phyloP scores from a whole-genome alignment of 2,888 invertebrate species.

The Rhopalosiphum nymphaeae region DNA sequence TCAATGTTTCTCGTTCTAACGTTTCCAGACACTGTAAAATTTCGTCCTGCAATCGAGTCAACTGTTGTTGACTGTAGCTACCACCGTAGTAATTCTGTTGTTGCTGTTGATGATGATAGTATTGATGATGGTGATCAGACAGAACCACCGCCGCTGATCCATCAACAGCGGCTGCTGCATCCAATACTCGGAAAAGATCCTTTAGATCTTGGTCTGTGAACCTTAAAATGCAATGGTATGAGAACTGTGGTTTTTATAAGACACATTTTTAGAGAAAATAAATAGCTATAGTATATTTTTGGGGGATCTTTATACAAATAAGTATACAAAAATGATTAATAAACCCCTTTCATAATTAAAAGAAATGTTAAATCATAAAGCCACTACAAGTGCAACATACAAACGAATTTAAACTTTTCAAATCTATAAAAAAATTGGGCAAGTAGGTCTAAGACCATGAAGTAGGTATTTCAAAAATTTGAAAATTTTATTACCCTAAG shows the following conservation, averaged over 20 bases:
- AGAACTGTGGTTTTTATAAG: neutral
- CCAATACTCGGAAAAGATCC: conserved; percentile 82
- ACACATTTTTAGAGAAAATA: neutral
- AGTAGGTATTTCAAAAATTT: no score
- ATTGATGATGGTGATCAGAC: conserved; percentile 33
- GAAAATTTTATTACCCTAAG: no score
- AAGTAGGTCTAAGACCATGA: no score
- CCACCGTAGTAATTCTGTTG: conserved; percentile 43
- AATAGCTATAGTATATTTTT: neutral
- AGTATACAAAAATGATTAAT: neutral
- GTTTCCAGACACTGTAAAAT: conserved; percentile 88
- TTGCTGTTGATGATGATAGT: conserved; percentile 22
- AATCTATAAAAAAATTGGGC: neutral
- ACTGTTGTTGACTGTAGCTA: conserved; percentile 74
- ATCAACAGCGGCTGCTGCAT: conserved; percentile 83
- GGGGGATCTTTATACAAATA: no score
- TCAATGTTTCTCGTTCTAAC: conserved; percentile 80
- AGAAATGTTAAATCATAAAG: neutral
- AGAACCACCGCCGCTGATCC: conserved; percentile 78
- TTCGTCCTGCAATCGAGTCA: conserved; percentile 87
- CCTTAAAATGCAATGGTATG: conserved; percentile 69
- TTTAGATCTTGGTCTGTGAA: conserved; percentile 78
- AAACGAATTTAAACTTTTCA: neutral
- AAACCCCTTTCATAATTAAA: neutral
- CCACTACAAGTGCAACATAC: neutral